These are phyloP conservation scores for Alviniconcha strummeri DNA, from an alignment of 2,888 invertebrate species.

Conservation along the genomic window DNA sequence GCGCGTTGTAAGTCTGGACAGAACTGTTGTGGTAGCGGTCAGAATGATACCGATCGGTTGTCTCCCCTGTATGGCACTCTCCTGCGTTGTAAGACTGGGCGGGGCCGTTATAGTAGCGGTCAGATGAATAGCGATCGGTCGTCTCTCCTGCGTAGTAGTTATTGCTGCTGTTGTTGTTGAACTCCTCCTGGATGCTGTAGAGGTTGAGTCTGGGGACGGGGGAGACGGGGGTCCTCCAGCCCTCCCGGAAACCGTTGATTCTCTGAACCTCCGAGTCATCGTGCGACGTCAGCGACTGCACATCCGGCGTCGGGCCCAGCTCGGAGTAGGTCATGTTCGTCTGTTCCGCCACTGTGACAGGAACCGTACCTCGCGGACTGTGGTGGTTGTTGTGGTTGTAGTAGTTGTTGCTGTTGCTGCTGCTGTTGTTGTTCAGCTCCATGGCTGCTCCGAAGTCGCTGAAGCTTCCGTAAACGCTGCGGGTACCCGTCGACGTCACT, in stretches of 20 bases:
- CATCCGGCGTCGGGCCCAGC: constrained; percentile 18
- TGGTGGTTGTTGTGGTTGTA: neutral
- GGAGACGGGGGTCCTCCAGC: neutral
- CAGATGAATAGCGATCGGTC: neutral
- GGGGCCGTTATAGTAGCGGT: neutral
- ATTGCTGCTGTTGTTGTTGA: neutral
- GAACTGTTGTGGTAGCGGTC: neutral
- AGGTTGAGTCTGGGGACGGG: constrained; percentile 8
- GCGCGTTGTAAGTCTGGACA: neutral
- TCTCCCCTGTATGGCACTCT: neutral
- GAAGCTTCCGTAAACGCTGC: constrained; percentile 27
- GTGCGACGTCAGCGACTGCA: constrained; percentile 15
- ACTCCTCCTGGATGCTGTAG: constrained; percentile 23
- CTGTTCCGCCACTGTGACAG: neutral
- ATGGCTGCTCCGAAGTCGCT: constrained; percentile 3
- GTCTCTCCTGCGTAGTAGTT: neutral
- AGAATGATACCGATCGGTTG: neutral
- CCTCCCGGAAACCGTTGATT: constrained; percentile 28
- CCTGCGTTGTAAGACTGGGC: too few species aligned
- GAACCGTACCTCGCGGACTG: neutral
- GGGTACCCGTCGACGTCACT: constrained; percentile 19
- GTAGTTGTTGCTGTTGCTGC: too few species aligned
- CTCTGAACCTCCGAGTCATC: constrained; percentile 27
- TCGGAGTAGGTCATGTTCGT: neutral
- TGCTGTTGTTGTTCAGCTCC: neutral